Evolutionary conservation across 2,113 vertebrate species (phyloP), one percentile per base, ranked within the genome.

Genomic region (Plestiodon gilberti): DNA sequence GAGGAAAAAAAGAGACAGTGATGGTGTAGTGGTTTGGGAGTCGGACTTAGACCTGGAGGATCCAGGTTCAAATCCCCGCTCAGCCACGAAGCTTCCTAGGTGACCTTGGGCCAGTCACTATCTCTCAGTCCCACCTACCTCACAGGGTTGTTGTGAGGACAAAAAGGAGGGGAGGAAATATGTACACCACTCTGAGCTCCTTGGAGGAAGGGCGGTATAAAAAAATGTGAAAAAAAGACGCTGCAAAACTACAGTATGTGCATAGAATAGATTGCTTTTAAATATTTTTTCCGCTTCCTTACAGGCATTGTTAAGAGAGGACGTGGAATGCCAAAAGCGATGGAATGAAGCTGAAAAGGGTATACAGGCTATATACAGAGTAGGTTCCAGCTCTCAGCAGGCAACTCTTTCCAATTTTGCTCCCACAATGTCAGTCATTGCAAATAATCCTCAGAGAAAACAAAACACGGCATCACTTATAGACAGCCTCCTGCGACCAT

Each of bases 401-500:
- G 61, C 17, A 2, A 9, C 10, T n/a, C 25, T 71, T 81, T 33
- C 59, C 57, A 35, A 38, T 69, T 78, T 23, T 59, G 8, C 18
- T 78, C 75, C 86, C 85, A n/a, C 0, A 0, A 4, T 73, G 74
- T 61, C 70, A 78, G 35, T 94, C 9, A n/a, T 89, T 64, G 86
- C 86, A 89, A 40, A 48, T 30, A 92, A 57, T 9, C 69, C 48
- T 84, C 87, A 85, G 38, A 93, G 88, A 91, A 70, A 79, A 61
- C 28, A 78, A 83, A 84, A 74, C 17, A 82, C 33, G 0, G 84
- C 86, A 84, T 92, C 88, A 88, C 86, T 88, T 93, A 93, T 82
- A 92, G 92, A 90, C 89, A 93, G 76, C 71, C 82, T 87, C 48
- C 89, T 89, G 38, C 90, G 85, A 75, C 1, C 88, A 40, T 25